Conservation (phyloP, 2,797 vertebrate species). For the Cyclura pinguis region DNA sequence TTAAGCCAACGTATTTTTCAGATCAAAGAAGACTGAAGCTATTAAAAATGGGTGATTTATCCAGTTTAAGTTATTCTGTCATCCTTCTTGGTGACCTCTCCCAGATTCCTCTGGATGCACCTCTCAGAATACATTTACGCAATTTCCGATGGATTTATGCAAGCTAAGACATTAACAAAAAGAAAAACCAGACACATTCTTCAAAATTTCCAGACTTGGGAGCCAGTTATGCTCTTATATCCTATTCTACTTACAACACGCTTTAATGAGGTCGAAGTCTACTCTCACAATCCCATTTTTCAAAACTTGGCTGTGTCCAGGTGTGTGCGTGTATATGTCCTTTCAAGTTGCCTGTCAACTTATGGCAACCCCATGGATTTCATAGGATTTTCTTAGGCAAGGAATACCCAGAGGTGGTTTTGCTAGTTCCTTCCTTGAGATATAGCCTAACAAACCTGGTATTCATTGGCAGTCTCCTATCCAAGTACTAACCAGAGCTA, state of each 20-base stretch:
- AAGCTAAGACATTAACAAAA: not conserved
- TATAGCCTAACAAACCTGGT: too few species aligned
- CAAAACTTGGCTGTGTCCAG: not conserved
- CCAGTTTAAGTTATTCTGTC: not conserved
- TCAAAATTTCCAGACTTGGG: constrained; percentile 28
- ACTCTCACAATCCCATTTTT: constrained; percentile 25
- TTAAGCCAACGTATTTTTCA: not conserved
- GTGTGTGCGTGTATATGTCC: too few species aligned
- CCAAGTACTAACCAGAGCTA: too few species aligned
- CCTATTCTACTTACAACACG: not conserved
- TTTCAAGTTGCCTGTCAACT: too few species aligned
- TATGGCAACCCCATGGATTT: too few species aligned
- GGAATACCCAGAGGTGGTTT: too few species aligned
- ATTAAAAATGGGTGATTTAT: not conserved
- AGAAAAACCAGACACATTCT: not conserved
- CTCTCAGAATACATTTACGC: not conserved
- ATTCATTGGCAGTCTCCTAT: too few species aligned
- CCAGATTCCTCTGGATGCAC: not conserved
- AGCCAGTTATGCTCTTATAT: constrained; percentile 37
- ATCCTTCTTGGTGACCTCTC: not conserved
- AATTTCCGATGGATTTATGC: constrained; percentile 30
- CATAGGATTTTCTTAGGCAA: too few species aligned
- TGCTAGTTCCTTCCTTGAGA: too few species aligned
- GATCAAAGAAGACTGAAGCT: not conserved
- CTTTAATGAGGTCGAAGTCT: constrained; percentile 20